Percentiles rank a stretch among this genome's conserved stretches.
phyloP scores from a whole-genome alignment of 2,888 invertebrate genomes.

The Xylota segnis region DNA sequence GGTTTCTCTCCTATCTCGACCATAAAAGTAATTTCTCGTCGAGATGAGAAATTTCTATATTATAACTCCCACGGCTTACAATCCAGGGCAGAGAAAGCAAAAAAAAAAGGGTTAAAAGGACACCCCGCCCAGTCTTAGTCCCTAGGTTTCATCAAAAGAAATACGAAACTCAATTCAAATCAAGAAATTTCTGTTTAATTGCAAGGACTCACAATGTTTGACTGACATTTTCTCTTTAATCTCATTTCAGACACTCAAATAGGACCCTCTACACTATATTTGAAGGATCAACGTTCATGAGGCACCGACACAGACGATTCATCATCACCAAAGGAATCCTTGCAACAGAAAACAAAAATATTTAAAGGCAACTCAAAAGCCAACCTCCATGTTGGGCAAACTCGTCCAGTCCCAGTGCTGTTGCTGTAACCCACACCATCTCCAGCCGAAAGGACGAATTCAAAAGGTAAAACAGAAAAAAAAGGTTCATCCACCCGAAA shows the following conservation, averaged over 20 bases:
- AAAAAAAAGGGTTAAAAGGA: slow-evolving; percentile 19
- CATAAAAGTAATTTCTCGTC: slow-evolving; percentile 32
- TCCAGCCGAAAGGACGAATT: slow-evolving; percentile 69
- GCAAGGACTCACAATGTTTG: slow-evolving; percentile 2
- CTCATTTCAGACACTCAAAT: slow-evolving; percentile 38
- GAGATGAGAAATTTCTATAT: slow-evolving; percentile 10
- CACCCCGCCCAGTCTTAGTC: slow-evolving; percentile 1
- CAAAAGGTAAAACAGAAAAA: slow-evolving; percentile 75
- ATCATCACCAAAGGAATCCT: slow-evolving; percentile 44
- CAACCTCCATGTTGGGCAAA: slow-evolving; percentile 73
- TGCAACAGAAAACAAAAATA: not conserved
- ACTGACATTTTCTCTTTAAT: slow-evolving; percentile 18
- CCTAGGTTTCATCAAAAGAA: slow-evolving; percentile 7
- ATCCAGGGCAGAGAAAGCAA: not conserved
- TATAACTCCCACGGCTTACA: not conserved
- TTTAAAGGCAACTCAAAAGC: slow-evolving; percentile 1
- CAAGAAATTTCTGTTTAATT: slow-evolving; percentile 11
- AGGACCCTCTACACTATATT: slow-evolving; percentile 32
- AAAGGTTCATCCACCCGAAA: slow-evolving; percentile 56
- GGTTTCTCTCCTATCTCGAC: slow-evolving; percentile 27
- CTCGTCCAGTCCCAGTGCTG: slow-evolving; percentile 53
- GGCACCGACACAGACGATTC: slow-evolving; percentile 8
- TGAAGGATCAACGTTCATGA: slow-evolving; percentile 20
- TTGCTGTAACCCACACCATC: slow-evolving; percentile 68
- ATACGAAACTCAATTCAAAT: slow-evolving; percentile 17